Conservation (phyloP, 2,113 vertebrate species). For the Irena cyanogastra region DNA sequence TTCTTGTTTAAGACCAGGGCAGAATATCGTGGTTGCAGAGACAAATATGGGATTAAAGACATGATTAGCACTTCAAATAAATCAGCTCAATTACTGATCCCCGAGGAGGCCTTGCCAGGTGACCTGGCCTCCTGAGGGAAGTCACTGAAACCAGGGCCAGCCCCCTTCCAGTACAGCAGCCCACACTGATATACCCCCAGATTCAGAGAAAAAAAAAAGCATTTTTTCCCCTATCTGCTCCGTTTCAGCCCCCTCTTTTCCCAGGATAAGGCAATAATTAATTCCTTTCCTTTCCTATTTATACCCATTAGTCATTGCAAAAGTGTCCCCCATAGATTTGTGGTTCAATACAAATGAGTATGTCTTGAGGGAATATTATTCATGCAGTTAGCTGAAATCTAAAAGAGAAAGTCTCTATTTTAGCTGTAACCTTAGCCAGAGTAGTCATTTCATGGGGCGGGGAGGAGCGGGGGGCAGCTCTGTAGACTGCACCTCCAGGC, state of each 20-base stretch:
- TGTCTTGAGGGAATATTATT: slow-evolving; percentile 32
- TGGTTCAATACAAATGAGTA: neutral
- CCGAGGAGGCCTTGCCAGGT: neutral
- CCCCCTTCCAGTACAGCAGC: neutral
- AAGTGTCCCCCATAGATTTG: neutral
- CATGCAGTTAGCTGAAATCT: neutral
- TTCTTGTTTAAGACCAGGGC: neutral
- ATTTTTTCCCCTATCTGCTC: neutral
- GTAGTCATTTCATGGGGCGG: neutral
- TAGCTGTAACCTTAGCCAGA: slow-evolving; percentile 3
- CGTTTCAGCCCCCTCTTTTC: slow-evolving; percentile 53
- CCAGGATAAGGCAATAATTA: slow-evolving; percentile 1
- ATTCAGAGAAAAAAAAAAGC: neutral
- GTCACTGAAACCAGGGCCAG: neutral
- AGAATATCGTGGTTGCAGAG: neutral
- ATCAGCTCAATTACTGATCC: neutral
- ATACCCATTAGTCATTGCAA: slow-evolving; percentile 26
- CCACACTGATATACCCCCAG: neutral
- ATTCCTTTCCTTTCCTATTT: slow-evolving; percentile 57
- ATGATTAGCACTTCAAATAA: neutral
- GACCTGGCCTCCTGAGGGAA: neutral
- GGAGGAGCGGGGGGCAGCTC: rapidly evolving
- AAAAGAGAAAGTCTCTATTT: slow-evolving; percentile 26
- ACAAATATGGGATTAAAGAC: neutral
- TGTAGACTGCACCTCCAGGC: neutral